A percentile compares a stretch with the other conserved stretches of the same genome.
phyloP scores from a whole-genome alignment of 2,888 invertebrate genomes.

The Clepsis dumicolana region DNA sequence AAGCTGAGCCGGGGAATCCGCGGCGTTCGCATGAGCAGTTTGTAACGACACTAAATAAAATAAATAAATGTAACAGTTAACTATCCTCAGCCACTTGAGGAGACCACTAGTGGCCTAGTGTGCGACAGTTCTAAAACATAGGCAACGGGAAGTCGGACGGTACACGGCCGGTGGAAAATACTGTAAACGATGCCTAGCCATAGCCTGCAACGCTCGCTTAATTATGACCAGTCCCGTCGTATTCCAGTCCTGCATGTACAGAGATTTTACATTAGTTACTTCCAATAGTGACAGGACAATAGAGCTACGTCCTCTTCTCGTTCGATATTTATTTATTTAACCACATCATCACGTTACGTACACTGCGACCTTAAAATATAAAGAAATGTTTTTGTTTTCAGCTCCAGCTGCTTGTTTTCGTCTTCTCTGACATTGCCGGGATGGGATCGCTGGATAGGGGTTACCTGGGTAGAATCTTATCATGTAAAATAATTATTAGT shows the following conservation, averaged over 20 bases:
- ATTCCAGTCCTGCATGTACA: background rate
- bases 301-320: background rate
- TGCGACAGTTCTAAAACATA: background rate
- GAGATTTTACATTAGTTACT: background rate
- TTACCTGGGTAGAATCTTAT: constrained; percentile 79
- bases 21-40: no score
- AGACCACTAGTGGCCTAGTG: no score
- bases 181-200: no score
- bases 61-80: no score
- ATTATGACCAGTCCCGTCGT: no score
- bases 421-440: constrained; percentile 81
- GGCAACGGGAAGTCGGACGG: background rate
- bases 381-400: constrained; percentile 44
- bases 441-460: constrained; percentile 82
- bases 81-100: no score
- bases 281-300: background rate
- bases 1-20: no score
- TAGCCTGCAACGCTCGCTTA: no score
- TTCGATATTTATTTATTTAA: background rate
- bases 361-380: background rate
- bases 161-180: no score
- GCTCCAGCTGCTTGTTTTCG: constrained; percentile 85
- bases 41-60: no score
- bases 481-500: constrained; percentile 61
- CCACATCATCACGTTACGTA: background rate